A percentile compares a stretch with the other conserved stretches of the same genome.
These are phyloP conservation scores for Asobara japonica DNA, from an alignment of 1,140 invertebrate genomes.

Conservation along the genomic window DNA sequence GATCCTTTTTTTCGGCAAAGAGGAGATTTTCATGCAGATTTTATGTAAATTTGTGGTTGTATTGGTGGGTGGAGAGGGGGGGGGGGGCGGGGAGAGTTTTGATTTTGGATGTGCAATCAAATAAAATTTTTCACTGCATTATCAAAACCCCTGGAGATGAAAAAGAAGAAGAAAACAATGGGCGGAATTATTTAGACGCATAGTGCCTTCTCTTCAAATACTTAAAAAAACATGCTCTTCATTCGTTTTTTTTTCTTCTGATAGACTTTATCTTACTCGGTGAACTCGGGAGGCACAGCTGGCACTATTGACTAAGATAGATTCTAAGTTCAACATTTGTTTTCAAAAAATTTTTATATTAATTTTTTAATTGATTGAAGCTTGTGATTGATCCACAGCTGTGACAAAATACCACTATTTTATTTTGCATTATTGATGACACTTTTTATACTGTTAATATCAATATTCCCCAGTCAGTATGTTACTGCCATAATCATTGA, in stretches of 20 bases:
- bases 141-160: not conserved
- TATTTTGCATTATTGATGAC: slow-evolving; percentile 48
- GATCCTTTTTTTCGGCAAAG: not conserved
- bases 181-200: slow-evolving; percentile 45
- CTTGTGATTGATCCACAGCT: slow-evolving; percentile 36
- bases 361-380: slow-evolving; percentile 30
- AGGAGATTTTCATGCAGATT: not conserved
- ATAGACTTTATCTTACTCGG: slow-evolving; percentile 11
- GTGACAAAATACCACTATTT: slow-evolving; percentile 47
- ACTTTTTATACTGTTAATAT: slow-evolving; percentile 59
- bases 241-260: slow-evolving; percentile 14
- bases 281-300: slow-evolving; percentile 13
- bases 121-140: slow-evolving; percentile 9
- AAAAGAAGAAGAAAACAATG: not conserved
- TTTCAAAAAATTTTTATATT: slow-evolving; percentile 14
- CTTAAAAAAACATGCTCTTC: slow-evolving; percentile 19
- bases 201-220: slow-evolving; percentile 56
- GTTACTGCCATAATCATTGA: slow-evolving; percentile 57
- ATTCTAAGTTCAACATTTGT: slow-evolving; percentile 8
- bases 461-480: slow-evolving; percentile 56
- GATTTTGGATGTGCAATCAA: slow-evolving; percentile 9
- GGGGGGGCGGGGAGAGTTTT: too few species aligned
- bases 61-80: not conserved
- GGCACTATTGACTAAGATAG: not conserved
- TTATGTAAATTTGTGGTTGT: not conserved